Base-by-base conservation (phyloP, 2,797 vertebrate genomes). In the Cuniculus paca region DNA sequence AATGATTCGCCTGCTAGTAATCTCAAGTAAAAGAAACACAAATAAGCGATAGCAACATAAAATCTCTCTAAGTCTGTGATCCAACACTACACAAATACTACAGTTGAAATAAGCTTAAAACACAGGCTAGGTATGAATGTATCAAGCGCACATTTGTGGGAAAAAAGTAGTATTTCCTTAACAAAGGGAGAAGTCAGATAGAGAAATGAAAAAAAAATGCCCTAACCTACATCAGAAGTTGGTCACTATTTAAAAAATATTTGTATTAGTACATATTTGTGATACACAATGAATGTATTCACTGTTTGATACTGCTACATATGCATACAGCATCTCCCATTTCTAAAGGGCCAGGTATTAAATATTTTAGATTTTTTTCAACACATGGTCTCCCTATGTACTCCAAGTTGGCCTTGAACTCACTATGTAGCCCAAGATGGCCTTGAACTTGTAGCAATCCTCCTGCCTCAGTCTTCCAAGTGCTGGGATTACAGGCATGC, bases 91-190 rank as follows among this genome's bases (percentile, higher is more conserved):
- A 17, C 68, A 89, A 85, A 72, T 28, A 85, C 24, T 77, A 78
- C 1, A 83, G 78, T 92, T 80, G 78, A 83, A 48, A 82, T 42
- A 68, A 91, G 45, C 28, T 54, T 84, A 58, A 83, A 82, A 50
- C 84, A 84, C 36, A 90, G 58, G 39, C 34, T 22, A 75, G 36
- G 12, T 80, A 68, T 48, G 16, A 89, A 48, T 86, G 88, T 72
- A 31, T 60, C 70, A 92, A 93, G 79, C 72, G 52, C 3, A 63
- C 50, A 85, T 58, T 84, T 92, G 58, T 90, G 26, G 8, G 56
- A 80, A 92, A 95, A 70, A 20, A 88, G 22, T 50, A 42, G n/a
- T 65, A 89, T 91, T 97, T 95, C 58, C 87, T 89, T 91, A 94
- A 75, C 70, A 97, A 74, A 90, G 16, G n/a, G 42, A 28, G 34